A percentile compares a stretch with the other conserved stretches of the same genome.
Conservation (phyloP, 2,797 vertebrate species). For the Babyrousa celebensis region DNA sequence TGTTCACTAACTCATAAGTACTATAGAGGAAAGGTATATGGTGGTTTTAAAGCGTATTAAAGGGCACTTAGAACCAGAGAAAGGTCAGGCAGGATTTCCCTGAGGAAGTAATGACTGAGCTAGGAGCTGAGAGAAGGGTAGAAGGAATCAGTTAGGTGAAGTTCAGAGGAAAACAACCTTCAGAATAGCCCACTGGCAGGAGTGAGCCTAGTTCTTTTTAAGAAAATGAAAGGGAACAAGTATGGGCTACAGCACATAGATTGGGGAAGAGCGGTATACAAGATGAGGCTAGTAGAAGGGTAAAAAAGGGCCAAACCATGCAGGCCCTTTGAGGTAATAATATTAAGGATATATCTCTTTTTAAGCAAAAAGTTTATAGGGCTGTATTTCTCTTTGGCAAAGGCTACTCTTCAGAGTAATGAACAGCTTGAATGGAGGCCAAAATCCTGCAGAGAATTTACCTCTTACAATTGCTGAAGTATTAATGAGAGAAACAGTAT, state of each 20-base stretch:
- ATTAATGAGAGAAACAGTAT: not conserved
- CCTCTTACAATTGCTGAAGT: not conserved
- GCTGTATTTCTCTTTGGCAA: not conserved
- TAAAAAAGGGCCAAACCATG: not conserved
- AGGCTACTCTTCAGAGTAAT: not conserved
- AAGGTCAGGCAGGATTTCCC: not conserved
- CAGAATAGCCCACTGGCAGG: not conserved
- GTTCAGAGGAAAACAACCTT: not conserved
- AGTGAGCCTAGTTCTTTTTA: not conserved
- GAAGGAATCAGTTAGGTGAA: not conserved
- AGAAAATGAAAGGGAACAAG: not conserved
- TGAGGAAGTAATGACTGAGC: slow-evolving; percentile 35
- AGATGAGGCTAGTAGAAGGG: not conserved
- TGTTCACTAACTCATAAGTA: slow-evolving; percentile 28
- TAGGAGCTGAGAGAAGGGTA: slow-evolving; percentile 5
- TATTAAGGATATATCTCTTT: not conserved
- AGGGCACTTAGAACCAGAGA: not conserved
- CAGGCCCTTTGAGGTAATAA: not conserved
- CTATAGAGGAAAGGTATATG: not conserved
- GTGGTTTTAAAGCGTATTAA: not conserved
- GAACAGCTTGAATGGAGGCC: not conserved
- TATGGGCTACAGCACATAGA: not conserved
- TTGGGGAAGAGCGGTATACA: not conserved
- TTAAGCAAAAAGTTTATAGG: not conserved
- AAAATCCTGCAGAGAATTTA: not conserved